A percentile compares a stretch with the other conserved stretches of the same genome.
Evolutionary conservation across 1,140 invertebrate species (phyloP).

Genomic region (Leucophenga varia): DNA sequence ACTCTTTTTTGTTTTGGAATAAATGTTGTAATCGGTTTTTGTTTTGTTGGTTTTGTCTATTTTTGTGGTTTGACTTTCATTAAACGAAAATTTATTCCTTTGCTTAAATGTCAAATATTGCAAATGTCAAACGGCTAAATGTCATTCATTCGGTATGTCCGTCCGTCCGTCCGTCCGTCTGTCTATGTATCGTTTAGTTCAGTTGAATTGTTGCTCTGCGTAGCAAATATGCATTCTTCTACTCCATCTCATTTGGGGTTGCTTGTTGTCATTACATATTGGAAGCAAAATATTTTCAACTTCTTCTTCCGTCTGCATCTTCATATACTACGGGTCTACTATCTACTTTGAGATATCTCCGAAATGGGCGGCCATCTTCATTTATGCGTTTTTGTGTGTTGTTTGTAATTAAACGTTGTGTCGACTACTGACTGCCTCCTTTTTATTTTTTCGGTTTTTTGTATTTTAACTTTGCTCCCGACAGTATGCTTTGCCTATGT

Average conservation of each 20-base stretch:
- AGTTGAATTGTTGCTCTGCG: constrained; percentile 8
- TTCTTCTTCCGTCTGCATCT: constrained; percentile 9
- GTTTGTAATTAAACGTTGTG: constrained; percentile 49
- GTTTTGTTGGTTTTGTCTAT: no score
- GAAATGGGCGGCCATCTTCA: no score
- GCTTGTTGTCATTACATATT: constrained; percentile 9
- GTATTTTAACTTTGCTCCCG: no score
- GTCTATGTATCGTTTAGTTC: constrained; percentile 19
- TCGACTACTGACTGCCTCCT: no score
- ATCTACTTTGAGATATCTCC: no score
- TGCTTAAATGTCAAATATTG: constrained; percentile 53
- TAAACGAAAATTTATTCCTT: constrained; percentile 52
- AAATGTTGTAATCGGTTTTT: no score
- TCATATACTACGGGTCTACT: constrained; percentile 5
- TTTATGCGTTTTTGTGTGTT: constrained; percentile 41
- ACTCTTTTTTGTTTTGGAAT: no score
- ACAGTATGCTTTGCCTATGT: background rate
- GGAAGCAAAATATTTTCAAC: constrained; percentile 12
- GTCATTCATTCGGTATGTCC: constrained; percentile 1
- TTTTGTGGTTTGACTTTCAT: constrained; percentile 35
- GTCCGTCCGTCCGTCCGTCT: background rate
- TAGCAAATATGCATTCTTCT: constrained; percentile 15
- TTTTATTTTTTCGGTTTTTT: no score
- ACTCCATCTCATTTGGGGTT: background rate
- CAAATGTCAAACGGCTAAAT: constrained; percentile 40